These are phyloP conservation scores for Aphaenogaster ashmeadi DNA, from an alignment of 1,140 invertebrate genomes.

Conservation along the genomic window DNA sequence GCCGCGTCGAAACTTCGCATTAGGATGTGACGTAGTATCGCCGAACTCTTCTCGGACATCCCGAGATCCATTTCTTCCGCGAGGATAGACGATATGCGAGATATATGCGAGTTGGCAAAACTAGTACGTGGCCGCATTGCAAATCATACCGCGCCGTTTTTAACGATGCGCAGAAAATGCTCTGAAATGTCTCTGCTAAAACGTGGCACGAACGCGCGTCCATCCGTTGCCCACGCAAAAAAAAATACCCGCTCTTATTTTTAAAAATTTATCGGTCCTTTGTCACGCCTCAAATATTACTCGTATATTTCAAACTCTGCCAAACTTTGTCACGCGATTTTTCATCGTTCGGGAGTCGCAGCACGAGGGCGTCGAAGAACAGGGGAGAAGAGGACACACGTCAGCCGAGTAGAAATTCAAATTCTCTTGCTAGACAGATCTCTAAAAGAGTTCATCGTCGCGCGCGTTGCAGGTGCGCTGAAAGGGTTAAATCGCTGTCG, in stretches of 20 bases:
- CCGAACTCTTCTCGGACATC: slow-evolving; percentile 43
- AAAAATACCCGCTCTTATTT: background rate
- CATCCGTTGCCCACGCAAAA: background rate
- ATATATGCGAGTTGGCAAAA: slow-evolving; percentile 30
- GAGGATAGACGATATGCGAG: background rate
- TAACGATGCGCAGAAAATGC: background rate
- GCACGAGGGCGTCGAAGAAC: background rate
- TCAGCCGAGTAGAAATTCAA: slow-evolving; percentile 27
- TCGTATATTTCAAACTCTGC: background rate
- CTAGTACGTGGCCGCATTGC: background rate
- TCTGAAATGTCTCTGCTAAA: background rate
- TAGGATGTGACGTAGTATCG: slow-evolving; percentile 39
- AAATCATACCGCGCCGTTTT: background rate
- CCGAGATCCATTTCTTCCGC: slow-evolving; percentile 50
- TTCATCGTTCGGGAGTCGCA: slow-evolving; percentile 28
- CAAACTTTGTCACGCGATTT: slow-evolving; percentile 39
- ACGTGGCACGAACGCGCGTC: background rate
- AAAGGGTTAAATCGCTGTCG: slow-evolving; percentile 62
- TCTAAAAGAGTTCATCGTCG: background rate
- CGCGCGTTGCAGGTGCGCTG: background rate
- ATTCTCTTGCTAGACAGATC: slow-evolving; percentile 13
- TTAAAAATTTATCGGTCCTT: slow-evolving; percentile 23
- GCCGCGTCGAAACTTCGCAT: slow-evolving; percentile 41
- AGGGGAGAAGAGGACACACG: background rate
- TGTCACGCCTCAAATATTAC: background rate